These are phyloP conservation scores for Eriosoma lanigerum DNA, from an alignment of 1,140 invertebrate genomes.

Conservation along the genomic window DNA sequence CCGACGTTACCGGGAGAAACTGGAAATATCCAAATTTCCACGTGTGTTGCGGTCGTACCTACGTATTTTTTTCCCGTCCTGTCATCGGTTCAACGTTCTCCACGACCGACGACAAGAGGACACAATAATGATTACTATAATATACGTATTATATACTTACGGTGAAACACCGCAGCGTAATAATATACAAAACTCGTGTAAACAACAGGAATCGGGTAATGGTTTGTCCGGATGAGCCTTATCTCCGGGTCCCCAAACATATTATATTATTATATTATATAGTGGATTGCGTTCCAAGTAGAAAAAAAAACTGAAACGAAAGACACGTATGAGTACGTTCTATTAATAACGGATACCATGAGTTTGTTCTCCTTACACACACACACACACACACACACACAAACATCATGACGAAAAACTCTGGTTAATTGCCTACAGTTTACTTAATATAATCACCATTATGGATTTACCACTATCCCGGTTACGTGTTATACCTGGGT, in stretches of 20 bases:
- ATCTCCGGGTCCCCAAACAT: slow-evolving; percentile 34
- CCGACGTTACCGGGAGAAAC: background rate
- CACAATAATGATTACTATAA: slow-evolving; percentile 34
- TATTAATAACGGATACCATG: slow-evolving; percentile 42
- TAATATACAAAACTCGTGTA: slow-evolving; percentile 12
- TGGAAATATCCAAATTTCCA: slow-evolving; percentile 24
- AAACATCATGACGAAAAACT: slow-evolving; percentile 9
- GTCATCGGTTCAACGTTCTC: background rate
- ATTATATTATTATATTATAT: background rate
- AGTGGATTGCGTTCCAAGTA: slow-evolving; percentile 16
- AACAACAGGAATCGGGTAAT: slow-evolving; percentile 33
- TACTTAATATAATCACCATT: slow-evolving; percentile 41
- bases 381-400: background rate
- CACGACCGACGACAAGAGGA: background rate
- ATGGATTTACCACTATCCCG: no score
- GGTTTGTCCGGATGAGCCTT: slow-evolving; percentile 42
- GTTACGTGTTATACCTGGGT: no score
- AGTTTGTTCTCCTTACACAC: slow-evolving; percentile 15
- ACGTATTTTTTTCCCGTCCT: background rate
- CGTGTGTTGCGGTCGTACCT: background rate
- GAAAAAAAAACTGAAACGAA: slow-evolving; percentile 36
- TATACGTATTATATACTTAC: background rate
- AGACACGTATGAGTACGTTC: background rate
- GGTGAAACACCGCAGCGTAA: background rate
- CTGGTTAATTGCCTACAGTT: slow-evolving; percentile 48